Evolutionary conservation across 2,797 vertebrate genomes (phyloP).

Genomic region (Tenualosa thibaudeaui): DNA sequence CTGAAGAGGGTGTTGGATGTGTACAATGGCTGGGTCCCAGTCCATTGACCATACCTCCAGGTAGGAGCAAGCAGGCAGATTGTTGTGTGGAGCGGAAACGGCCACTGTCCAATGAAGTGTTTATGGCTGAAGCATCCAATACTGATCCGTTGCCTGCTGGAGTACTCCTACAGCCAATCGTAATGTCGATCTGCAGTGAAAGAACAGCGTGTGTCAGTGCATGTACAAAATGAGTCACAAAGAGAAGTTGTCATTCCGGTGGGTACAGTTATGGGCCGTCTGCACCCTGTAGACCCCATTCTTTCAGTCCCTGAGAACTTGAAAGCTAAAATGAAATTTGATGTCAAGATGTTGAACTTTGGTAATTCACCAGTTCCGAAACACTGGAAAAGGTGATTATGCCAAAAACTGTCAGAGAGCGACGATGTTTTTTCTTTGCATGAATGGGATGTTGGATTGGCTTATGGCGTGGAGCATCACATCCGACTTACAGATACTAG

Average conservation of each 20-base stretch:
- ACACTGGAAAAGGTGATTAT: slow-evolving; percentile 32
- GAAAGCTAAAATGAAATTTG: slow-evolving; percentile 4
- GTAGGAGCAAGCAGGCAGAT: neutral
- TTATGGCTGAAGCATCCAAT: neutral
- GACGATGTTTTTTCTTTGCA: slow-evolving; percentile 28
- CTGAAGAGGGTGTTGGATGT: neutral
- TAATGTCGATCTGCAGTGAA: neutral
- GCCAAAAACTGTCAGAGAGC: slow-evolving; percentile 30
- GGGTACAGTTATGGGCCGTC: slow-evolving; percentile 28
- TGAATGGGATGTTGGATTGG: slow-evolving; percentile 35
- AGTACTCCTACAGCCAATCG: neutral
- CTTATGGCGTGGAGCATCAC: slow-evolving; percentile 14
- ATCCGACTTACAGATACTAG: slow-evolving; percentile 29
- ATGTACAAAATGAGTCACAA: neutral
- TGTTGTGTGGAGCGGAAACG: neutral
- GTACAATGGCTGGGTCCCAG: neutral
- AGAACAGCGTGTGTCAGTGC: neutral
- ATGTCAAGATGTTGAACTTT: slow-evolving; percentile 29
- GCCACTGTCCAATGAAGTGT: neutral
- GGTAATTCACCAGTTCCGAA: slow-evolving; percentile 31
- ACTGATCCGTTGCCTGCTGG: neutral
- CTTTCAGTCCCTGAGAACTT: neutral
- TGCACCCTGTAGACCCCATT: neutral
- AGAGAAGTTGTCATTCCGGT: slow-evolving; percentile 11
- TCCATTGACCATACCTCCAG: neutral